phyloP scores from a whole-genome alignment of 2,888 invertebrate genomes.

The Branchipolynoe longqiensis region DNA sequence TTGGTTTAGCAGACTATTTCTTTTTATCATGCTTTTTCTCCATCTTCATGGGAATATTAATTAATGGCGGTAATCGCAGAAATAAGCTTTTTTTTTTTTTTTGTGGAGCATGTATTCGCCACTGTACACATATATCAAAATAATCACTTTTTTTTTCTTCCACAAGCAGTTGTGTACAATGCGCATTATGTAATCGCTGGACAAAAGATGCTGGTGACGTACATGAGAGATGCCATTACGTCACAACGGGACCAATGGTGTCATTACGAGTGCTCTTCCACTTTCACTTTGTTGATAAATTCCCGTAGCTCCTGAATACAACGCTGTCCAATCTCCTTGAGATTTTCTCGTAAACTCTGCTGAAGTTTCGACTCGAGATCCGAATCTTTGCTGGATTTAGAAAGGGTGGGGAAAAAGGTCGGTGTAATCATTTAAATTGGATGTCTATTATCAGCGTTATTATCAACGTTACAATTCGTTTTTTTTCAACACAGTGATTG shows the following conservation, averaged over 20 bases:
- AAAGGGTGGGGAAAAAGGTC: too few species aligned
- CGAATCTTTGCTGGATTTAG: slow-evolving; percentile 70
- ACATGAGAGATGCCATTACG: slow-evolving; percentile 22
- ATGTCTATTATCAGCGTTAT: too few species aligned
- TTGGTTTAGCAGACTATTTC: not conserved
- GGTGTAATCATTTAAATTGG: too few species aligned
- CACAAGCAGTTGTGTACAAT: too few species aligned
- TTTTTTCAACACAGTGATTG: too few species aligned
- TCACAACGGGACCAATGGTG: slow-evolving; percentile 5
- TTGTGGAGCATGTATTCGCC: not conserved
- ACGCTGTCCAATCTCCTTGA: slow-evolving; percentile 74
- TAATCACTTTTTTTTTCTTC: slow-evolving; percentile 15
- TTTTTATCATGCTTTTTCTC: too few species aligned
- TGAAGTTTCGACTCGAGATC: slow-evolving; percentile 69
- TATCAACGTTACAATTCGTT: too few species aligned
- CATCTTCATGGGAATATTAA: too few species aligned
- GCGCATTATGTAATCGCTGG: too few species aligned
- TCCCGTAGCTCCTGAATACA: slow-evolving; percentile 71
- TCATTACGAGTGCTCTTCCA: slow-evolving; percentile 59
- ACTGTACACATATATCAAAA: slow-evolving; percentile 7
- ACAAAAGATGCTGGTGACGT: slow-evolving; percentile 35
- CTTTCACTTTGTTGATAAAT: slow-evolving; percentile 69
- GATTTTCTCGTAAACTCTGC: slow-evolving; percentile 70
- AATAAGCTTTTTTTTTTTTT: not conserved
- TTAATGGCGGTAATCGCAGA: too few species aligned